These are phyloP conservation scores for Phymanthus crucifer DNA, from an alignment of 92 coral and sea anemone species.

Conservation along the genomic window DNA sequence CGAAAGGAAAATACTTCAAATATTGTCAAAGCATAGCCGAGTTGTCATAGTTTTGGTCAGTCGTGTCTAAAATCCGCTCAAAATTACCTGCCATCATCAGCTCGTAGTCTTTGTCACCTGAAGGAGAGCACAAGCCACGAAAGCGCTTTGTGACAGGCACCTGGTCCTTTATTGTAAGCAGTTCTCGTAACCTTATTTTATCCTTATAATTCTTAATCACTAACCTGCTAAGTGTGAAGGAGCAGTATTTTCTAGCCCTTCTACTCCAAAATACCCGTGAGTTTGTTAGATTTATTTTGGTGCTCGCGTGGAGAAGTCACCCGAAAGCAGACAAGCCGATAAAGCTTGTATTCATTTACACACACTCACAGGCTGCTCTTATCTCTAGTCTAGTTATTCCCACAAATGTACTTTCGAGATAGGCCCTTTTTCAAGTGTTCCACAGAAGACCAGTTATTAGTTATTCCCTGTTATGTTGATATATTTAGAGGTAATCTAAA, in stretches of 20 bases:
- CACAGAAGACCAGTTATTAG: slow-evolving; percentile 5
- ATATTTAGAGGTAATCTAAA: not conserved
- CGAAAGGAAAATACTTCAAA: not conserved
- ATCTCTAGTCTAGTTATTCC: not conserved
- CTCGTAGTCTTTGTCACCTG: slow-evolving; percentile 33
- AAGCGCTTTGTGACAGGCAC: slow-evolving; percentile 70
- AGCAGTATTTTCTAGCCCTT: not conserved
- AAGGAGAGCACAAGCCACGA: slow-evolving; percentile 2
- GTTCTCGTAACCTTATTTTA: slow-evolving; percentile 29
- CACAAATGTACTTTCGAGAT: not conserved
- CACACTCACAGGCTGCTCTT: not conserved
- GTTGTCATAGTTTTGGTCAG: not conserved
- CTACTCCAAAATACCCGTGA: slow-evolving; percentile 3
- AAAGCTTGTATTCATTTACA: not conserved
- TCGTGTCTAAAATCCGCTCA: not conserved
- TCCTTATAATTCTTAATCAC: slow-evolving; percentile 10
- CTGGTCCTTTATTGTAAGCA: slow-evolving; percentile 71
- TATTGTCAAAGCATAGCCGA: not conserved
- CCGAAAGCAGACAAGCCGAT: not conserved
- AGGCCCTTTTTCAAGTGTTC: not conserved
- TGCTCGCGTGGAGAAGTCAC: slow-evolving; percentile 26
- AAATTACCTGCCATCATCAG: slow-evolving; percentile 12
- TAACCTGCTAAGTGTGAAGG: not conserved
- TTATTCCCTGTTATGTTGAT: not conserved
- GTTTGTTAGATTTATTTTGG: slow-evolving; percentile 26